Evolutionary conservation across 2,888 invertebrate genomes (phyloP), one percentile per base, ranked within the genome.

Genomic region (Acrocera orbiculus): DNA sequence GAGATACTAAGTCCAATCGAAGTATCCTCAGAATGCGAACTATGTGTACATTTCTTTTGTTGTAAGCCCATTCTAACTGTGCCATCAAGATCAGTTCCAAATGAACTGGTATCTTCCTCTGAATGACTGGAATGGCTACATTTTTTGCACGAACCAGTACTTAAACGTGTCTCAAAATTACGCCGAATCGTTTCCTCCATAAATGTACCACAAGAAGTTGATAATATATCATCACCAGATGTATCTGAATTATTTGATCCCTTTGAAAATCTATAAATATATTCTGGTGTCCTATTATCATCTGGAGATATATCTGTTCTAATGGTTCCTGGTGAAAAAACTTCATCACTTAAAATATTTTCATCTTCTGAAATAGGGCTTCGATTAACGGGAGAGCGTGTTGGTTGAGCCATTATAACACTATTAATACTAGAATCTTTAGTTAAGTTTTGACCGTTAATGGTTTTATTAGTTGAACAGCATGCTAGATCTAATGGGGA

Each of bases 21-120:
- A 0, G 85, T 85, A 47, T 85, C 85, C 56, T 85, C 83, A 5
- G 83, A 82, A 57, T 82, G 81, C 0, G 81, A 77, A 46, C 81
- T 77, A 44, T 82, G 79, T 0, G 81, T 82, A 49, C 80, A 81
- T 52, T 79, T 82, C 48, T 79, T 78, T 39, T 75, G 79, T 45
- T 79, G 79, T 14, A 81, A 53, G 2, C 76, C 82, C 49, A 78
- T 75, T 53, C 78, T 73, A 0, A 83, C 82, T 1, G 83, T 83
- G 13, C 81, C 82, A 49, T 82, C 83, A 22, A 80, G 63, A 48
- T 80, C 80, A 2, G 80, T 80, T 2, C 78, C 80, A 47, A 76
- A 67, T 2, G 77, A 77, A 50, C 77, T 77, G 1, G 77, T 76
- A 52, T 77, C 77, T 47, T 72, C 72, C 50, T 77, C 77, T 0